These are phyloP conservation scores for Eupleurogrammus muticus DNA, from an alignment of 2,797 vertebrate genomes.

Conservation along the genomic window DNA sequence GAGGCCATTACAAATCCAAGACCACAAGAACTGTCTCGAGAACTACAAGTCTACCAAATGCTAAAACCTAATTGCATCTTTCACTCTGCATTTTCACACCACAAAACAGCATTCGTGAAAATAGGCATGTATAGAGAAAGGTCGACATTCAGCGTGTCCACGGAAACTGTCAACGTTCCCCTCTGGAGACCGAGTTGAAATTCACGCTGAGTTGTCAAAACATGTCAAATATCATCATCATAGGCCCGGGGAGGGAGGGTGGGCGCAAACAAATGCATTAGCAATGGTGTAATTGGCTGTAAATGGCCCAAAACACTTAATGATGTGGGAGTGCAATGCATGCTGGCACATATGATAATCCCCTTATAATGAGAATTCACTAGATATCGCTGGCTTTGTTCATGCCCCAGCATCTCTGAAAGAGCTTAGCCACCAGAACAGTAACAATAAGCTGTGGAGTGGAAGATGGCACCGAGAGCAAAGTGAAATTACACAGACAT, in stretches of 20 bases:
- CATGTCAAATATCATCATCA: conserved; percentile 55
- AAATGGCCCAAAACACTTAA: conserved; percentile 75
- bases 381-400: conserved; percentile 74
- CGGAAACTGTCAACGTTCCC: no score
- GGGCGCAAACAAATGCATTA: conserved; percentile 43
- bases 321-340: conserved; percentile 69
- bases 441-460: conserved; percentile 51
- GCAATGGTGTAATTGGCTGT: conserved; percentile 63
- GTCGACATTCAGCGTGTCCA: no score
- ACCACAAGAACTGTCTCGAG: no score
- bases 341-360: conserved; percentile 77
- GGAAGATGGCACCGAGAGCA: conserved; percentile 18
- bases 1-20: no score
- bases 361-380: conserved; percentile 78
- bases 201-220: conserved; percentile 49
- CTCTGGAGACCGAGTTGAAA: no score
- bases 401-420: conserved; percentile 62
- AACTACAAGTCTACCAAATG: no score
- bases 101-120: no score
- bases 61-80: no score
- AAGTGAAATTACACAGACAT: conserved; percentile 50
- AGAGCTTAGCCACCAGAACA: conserved; percentile 70
- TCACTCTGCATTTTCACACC: no score
- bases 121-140: no score
- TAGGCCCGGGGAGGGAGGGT: conserved; percentile 23